Conservation (phyloP, 2,797 vertebrate species). For the Kryptolebias ocellatus region DNA sequence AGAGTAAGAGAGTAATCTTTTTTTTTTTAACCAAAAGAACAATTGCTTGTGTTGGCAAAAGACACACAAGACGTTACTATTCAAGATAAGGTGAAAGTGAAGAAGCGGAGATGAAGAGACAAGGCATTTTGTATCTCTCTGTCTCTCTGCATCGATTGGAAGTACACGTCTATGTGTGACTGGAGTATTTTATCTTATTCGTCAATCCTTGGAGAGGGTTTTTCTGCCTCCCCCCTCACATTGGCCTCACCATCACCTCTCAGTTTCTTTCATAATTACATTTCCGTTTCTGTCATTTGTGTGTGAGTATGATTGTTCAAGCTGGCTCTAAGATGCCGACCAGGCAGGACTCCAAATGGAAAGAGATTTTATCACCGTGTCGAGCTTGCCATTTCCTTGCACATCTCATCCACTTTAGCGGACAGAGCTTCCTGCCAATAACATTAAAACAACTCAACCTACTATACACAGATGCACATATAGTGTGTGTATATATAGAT, state of each 20-base stretch:
- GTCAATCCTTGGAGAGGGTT: constrained; percentile 48
- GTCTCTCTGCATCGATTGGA: constrained; percentile 64
- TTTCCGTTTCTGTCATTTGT: constrained; percentile 35
- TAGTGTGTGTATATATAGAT: background rate
- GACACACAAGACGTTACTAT: background rate
- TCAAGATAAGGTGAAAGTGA: constrained; percentile 8
- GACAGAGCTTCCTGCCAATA: constrained; percentile 58
- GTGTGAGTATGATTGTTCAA: constrained; percentile 22
- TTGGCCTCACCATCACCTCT: constrained; percentile 53
- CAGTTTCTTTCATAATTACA: constrained; percentile 65
- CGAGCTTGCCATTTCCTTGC: constrained; percentile 73
- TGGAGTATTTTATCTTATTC: constrained; percentile 56
- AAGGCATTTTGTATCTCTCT: constrained; percentile 43
- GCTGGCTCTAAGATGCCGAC: constrained; percentile 54
- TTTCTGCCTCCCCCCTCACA: constrained; percentile 24
- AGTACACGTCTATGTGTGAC: constrained; percentile 43
- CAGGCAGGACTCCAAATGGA: constrained; percentile 74
- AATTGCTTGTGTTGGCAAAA: constrained; percentile 30
- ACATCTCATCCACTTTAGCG: constrained; percentile 66
- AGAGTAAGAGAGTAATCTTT: constrained; percentile 19
- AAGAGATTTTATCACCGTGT: constrained; percentile 72
- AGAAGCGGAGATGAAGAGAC: constrained; percentile 44
- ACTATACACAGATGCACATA: constrained; percentile 16
- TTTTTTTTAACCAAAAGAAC: constrained; percentile 1
- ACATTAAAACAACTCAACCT: constrained; percentile 47